Evolutionary conservation across 2,113 vertebrate genomes (phyloP).

Genomic region (Copsychus sechellarum): DNA sequence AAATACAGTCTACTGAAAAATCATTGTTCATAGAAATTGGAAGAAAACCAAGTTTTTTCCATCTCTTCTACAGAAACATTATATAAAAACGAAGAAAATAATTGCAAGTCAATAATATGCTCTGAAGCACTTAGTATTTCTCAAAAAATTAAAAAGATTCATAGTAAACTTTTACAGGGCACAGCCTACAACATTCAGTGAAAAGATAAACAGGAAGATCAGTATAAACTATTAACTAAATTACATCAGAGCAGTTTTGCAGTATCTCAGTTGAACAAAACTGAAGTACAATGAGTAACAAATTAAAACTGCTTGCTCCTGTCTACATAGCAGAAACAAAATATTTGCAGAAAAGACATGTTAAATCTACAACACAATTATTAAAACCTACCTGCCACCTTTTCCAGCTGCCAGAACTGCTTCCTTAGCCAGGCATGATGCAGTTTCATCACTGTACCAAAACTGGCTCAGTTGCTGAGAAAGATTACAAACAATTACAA

Average conservation of each 20-base stretch:
- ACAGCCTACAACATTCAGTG: neutral
- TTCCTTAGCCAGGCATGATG: slow-evolving; percentile 82
- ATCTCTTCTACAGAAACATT: neutral
- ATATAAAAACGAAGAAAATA: neutral
- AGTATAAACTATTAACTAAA: neutral
- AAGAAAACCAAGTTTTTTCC: neutral
- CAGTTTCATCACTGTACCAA: slow-evolving; percentile 92
- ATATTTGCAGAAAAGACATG: neutral
- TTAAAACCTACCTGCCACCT: slow-evolving; percentile 83
- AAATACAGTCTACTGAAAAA: neutral
- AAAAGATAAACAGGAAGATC: neutral
- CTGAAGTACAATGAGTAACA: neutral
- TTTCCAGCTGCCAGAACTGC: slow-evolving; percentile 79
- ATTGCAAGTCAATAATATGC: neutral
- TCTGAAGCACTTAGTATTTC: neutral
- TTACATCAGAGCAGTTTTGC: neutral
- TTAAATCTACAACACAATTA: neutral
- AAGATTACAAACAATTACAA: neutral
- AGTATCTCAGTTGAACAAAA: neutral
- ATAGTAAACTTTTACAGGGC: neutral
- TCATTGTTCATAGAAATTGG: neutral
- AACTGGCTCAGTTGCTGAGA: slow-evolving; percentile 93
- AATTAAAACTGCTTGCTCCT: neutral
- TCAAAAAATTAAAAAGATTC: neutral
- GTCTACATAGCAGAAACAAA: neutral